Evolutionary conservation across 2,113 vertebrate species (phyloP).

Genomic region (Suncus etruscus): DNA sequence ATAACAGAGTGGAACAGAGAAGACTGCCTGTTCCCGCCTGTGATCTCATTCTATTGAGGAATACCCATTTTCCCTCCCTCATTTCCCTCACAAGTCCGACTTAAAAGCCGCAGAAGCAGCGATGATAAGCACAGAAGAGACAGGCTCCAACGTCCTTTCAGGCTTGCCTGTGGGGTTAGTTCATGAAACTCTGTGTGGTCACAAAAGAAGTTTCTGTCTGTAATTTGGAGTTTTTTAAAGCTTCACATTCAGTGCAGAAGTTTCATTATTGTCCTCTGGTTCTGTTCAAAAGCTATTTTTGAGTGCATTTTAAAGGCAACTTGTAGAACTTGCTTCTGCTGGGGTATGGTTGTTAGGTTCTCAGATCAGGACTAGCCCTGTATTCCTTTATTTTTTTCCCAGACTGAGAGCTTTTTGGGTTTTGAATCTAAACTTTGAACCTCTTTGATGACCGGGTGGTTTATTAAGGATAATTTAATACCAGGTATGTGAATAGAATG

Average conservation of each 20-base stretch:
- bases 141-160: constrained; percentile 84
- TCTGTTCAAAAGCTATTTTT: constrained; percentile 86
- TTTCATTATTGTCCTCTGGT: constrained; percentile 91
- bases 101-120: constrained; percentile 82
- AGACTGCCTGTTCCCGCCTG: constrained; percentile 59
- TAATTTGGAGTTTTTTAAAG: constrained; percentile 86
- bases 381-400: constrained; percentile 80
- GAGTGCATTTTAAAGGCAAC: constrained; percentile 84
- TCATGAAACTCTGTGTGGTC: constrained; percentile 79
- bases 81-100: constrained; percentile 81
- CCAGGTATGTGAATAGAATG: neutral
- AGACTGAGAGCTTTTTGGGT: constrained; percentile 58
- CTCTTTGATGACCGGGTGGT: neutral
- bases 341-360: constrained; percentile 85
- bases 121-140: constrained; percentile 76
- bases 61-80: constrained; percentile 76
- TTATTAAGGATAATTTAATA: neutral
- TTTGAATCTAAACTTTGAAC: neutral
- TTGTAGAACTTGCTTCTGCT: constrained; percentile 64
- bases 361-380: constrained; percentile 89
- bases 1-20: constrained; percentile 59
- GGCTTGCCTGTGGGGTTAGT: constrained; percentile 78
- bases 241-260: constrained; percentile 90
- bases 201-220: constrained; percentile 90
- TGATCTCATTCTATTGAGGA: constrained; percentile 83